Evolutionary conservation across 2,888 invertebrate species (phyloP).

Genomic region (Heliconius cydno): DNA sequence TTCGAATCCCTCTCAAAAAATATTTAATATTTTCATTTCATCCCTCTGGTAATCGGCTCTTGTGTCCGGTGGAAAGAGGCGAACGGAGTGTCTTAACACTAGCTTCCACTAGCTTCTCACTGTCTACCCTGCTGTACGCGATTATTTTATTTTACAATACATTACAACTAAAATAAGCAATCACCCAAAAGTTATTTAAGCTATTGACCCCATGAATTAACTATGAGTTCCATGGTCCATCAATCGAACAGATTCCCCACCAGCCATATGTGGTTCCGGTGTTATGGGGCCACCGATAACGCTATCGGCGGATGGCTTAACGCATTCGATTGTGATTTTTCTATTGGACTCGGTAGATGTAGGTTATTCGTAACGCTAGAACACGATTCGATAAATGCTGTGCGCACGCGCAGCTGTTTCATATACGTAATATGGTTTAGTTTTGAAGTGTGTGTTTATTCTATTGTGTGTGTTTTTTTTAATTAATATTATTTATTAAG

Average conservation of each 20-base stretch:
- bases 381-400: conserved; percentile 32
- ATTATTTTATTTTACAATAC: neutral
- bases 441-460: neutral
- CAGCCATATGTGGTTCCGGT: conserved; percentile 40
- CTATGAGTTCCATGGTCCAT: conserved; percentile 16
- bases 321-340: conserved; percentile 72
- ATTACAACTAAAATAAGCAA: neutral
- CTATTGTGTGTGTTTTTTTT: neutral
- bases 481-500: neutral
- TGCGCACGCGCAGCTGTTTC: conserved; percentile 17
- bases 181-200: neutral
- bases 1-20: too few relatives aligned
- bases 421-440: neutral
- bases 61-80: too few relatives aligned
- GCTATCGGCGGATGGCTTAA: conserved; percentile 70
- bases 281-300: conserved; percentile 56
- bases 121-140: too few relatives aligned
- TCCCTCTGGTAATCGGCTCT: too few relatives aligned
- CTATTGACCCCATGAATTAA: neutral
- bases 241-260: conserved; percentile 30
- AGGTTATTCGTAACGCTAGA: conserved; percentile 63
- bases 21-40: too few relatives aligned
- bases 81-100: too few relatives aligned
- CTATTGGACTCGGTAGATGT: conserved; percentile 66
- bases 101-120: too few relatives aligned